A percentile compares a stretch with the other conserved stretches of the same genome.
phyloP scores from a whole-genome alignment of 2,888 invertebrate genomes.

The Sesamia inferens region DNA sequence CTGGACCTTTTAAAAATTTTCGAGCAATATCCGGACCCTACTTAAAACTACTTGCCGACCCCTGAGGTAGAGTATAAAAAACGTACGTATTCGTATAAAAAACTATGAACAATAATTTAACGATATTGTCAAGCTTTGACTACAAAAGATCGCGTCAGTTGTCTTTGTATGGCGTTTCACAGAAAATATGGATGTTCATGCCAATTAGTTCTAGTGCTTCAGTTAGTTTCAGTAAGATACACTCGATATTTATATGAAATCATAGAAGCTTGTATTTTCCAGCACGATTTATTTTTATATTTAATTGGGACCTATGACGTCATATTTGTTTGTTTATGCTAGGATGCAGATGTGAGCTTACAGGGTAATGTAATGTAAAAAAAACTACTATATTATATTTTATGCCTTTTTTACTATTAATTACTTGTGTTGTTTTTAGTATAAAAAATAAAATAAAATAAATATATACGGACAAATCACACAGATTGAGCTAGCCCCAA shows the following conservation, averaged over 20 bases:
- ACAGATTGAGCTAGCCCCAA: too few species aligned
- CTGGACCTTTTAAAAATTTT: too few species aligned
- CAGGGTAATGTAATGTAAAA: too few species aligned
- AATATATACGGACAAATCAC: too few species aligned
- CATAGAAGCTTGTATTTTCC: slow-evolving; percentile 7
- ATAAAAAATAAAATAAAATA: too few species aligned
- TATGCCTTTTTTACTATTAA: too few species aligned
- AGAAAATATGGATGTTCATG: slow-evolving; percentile 53
- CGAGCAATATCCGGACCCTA: too few species aligned
- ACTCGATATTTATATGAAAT: slow-evolving; percentile 29
- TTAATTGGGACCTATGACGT: neutral
- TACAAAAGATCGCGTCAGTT: slow-evolving; percentile 54
- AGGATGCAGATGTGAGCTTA: neutral
- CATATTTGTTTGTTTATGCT: slow-evolving; percentile 2
- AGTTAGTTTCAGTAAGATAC: slow-evolving; percentile 23
- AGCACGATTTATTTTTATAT: neutral
- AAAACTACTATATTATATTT: too few species aligned
- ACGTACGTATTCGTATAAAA: slow-evolving; percentile 8
- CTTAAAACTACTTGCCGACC: too few species aligned
- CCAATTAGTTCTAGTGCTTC: slow-evolving; percentile 69
- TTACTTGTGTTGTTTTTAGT: too few species aligned
- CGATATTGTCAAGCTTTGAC: slow-evolving; percentile 59
- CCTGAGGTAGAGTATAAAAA: too few species aligned
- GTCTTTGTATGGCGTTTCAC: slow-evolving; percentile 60
- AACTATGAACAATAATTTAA: slow-evolving; percentile 9